These are phyloP conservation scores for Aradophagus sp. DNA, from an alignment of 1,140 invertebrate genomes.

Conservation along the genomic window DNA sequence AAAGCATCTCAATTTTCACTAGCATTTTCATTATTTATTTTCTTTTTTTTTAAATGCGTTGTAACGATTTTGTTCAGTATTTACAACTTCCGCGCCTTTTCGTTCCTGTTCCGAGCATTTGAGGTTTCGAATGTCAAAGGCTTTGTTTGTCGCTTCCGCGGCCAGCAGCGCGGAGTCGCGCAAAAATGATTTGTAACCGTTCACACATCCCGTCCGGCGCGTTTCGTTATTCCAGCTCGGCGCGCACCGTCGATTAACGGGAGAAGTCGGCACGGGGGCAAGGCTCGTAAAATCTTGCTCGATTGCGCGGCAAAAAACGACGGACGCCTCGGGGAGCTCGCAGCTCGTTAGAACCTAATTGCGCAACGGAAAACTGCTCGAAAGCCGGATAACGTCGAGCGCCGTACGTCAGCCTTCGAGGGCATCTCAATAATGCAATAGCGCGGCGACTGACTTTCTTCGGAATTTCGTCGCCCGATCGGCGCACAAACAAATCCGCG, in stretches of 20 bases:
- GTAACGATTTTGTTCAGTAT: too few species aligned
- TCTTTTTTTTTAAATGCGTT: too few species aligned
- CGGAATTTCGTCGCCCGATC: conserved; percentile 27
- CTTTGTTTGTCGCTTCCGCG: too few species aligned
- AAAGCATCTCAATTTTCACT: too few species aligned
- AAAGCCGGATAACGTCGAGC: conserved; percentile 26
- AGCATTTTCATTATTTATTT: too few species aligned
- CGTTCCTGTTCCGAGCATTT: too few species aligned
- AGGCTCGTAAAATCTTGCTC: conserved; percentile 53
- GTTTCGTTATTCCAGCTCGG: conserved; percentile 17
- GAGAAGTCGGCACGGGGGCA: conserved; percentile 22
- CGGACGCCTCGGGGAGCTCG: conserved; percentile 52
- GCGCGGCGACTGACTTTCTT: conserved; percentile 23
- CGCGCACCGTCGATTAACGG: conserved; percentile 41
- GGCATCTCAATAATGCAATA: conserved; percentile 38
- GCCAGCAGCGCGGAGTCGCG: too few species aligned
- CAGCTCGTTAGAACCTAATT: conserved; percentile 58
- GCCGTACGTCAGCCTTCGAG: conserved; percentile 18
- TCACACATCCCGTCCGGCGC: conserved; percentile 12
- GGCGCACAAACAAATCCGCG: conserved; percentile 19
- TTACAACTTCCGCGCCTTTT: too few species aligned
- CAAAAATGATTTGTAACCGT: conserved; percentile 41
- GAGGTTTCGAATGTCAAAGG: conserved; percentile 5
- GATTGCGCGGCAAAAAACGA: conserved; percentile 45
- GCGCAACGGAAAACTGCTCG: conserved; percentile 50